These are phyloP conservation scores for Synanthedon andrenaeformis DNA, from an alignment of 2,888 invertebrate species.

Conservation along the genomic window DNA sequence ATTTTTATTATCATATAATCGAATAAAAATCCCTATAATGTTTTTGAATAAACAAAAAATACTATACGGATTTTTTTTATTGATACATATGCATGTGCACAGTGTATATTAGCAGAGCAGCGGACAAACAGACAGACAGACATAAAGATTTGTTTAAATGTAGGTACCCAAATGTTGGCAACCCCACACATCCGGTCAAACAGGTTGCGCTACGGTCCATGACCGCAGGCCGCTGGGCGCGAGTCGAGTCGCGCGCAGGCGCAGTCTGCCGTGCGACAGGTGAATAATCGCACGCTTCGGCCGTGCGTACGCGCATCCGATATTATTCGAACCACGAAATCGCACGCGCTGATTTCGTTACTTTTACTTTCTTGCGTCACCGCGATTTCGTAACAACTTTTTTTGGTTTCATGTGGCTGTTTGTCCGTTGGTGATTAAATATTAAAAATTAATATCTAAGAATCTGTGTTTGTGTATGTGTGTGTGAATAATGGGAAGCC, in stretches of 20 bases:
- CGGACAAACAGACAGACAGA: too few relatives aligned
- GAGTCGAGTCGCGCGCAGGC: conserved; percentile 23
- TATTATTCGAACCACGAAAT: conserved; percentile 9
- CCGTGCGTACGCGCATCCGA: conserved; percentile 4
- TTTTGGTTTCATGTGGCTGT: conserved; percentile 3
- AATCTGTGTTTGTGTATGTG: conserved; percentile 6
- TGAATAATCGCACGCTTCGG: conserved; percentile 34
- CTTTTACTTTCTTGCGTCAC: conserved; percentile 34
- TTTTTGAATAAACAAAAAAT: too few relatives aligned
- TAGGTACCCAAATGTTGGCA: background rate
- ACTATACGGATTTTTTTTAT: too few relatives aligned
- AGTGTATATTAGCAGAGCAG: too few relatives aligned
- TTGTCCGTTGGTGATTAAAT: conserved; percentile 8
- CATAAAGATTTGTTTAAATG: too few relatives aligned
- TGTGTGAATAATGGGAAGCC: conserved; percentile 13
- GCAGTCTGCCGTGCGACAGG: conserved; percentile 47
- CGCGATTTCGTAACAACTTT: conserved; percentile 19
- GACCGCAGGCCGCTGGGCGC: conserved; percentile 28
- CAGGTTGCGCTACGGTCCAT: conserved; percentile 46
- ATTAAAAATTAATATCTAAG: conserved; percentile 5
- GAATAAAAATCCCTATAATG: too few relatives aligned
- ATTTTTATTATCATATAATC: too few relatives aligned
- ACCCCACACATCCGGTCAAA: conserved; percentile 33
- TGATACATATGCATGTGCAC: too few relatives aligned
- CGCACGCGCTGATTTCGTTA: conserved; percentile 15